Percentiles rank a stretch among this genome's conserved stretches.
Conservation (phyloP, 2,113 vertebrate genomes). For the Etheostoma cragini region DNA sequence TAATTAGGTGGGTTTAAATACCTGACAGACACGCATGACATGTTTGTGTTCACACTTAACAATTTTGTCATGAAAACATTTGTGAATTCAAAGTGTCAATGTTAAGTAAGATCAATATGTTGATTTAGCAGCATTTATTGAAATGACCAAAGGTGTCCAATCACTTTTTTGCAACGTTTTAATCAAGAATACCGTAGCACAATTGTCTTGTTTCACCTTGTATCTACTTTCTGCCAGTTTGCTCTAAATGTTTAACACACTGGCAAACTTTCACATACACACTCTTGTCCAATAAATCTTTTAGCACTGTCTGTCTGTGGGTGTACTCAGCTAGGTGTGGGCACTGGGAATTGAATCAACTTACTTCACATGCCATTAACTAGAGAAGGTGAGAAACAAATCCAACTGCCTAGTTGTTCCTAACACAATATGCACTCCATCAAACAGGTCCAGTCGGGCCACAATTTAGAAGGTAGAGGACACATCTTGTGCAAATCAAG, state of each 20-base stretch:
- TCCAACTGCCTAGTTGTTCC: constrained; percentile 61
- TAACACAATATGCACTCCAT: constrained; percentile 74
- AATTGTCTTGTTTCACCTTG: constrained; percentile 8
- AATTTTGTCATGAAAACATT: constrained; percentile 15
- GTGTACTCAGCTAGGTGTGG: constrained; percentile 58
- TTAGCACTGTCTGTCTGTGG: constrained; percentile 59
- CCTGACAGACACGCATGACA: neutral
- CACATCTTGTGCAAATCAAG: constrained; percentile 70
- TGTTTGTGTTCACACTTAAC: constrained; percentile 1
- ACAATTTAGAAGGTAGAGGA: constrained; percentile 65
- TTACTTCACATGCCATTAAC: constrained; percentile 78
- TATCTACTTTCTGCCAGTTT: constrained; percentile 43
- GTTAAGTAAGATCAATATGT: neutral
- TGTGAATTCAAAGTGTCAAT: neutral
- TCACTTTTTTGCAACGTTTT: neutral
- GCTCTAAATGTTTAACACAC: constrained; percentile 55
- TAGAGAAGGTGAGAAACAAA: constrained; percentile 69
- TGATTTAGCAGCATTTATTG: neutral
- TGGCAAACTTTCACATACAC: constrained; percentile 46
- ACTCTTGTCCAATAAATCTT: constrained; percentile 64
- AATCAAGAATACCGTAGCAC: neutral
- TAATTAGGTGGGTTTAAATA: neutral
- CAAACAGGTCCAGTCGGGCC: constrained; percentile 59
- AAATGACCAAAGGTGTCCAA: neutral
- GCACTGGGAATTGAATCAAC: constrained; percentile 72